These are phyloP conservation scores for Esox lucius DNA, from an alignment of 2,797 vertebrate genomes.

Conservation along the genomic window DNA sequence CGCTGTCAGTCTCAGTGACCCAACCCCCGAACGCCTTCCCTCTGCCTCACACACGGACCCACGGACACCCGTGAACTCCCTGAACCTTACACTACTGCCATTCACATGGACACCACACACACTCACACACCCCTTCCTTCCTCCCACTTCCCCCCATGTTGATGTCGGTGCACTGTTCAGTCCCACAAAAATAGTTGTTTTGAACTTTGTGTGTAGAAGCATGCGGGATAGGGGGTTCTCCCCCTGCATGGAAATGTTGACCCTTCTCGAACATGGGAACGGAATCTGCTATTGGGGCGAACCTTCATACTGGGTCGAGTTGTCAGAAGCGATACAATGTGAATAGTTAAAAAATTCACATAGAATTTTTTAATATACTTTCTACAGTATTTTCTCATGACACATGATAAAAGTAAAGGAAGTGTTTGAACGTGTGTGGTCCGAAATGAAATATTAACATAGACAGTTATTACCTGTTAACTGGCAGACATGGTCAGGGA, in stretches of 20 bases:
- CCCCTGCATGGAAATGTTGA: neutral
- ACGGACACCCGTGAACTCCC: constrained; percentile 45
- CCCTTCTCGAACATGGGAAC: too few relatives aligned
- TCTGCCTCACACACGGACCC: neutral
- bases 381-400: neutral
- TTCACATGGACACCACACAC: constrained; percentile 45
- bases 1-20: constrained; percentile 49
- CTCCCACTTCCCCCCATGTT: constrained; percentile 55
- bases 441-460: too few relatives aligned
- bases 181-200: constrained; percentile 35
- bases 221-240: constrained; percentile 8
- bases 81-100: constrained; percentile 53
- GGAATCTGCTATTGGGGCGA: neutral
- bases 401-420: neutral
- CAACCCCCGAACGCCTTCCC: neutral
- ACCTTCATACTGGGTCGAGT: neutral
- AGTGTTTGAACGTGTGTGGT: neutral
- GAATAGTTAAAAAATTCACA: neutral
- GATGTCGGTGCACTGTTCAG: constrained; percentile 42
- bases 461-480: too few relatives aligned
- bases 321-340: neutral
- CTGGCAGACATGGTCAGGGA: too few relatives aligned
- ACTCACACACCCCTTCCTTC: constrained; percentile 39
- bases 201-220: constrained; percentile 16
- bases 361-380: too few relatives aligned